Conservation (phyloP, 2,797 vertebrate genomes). For the Pelobates cultripes region DNA sequence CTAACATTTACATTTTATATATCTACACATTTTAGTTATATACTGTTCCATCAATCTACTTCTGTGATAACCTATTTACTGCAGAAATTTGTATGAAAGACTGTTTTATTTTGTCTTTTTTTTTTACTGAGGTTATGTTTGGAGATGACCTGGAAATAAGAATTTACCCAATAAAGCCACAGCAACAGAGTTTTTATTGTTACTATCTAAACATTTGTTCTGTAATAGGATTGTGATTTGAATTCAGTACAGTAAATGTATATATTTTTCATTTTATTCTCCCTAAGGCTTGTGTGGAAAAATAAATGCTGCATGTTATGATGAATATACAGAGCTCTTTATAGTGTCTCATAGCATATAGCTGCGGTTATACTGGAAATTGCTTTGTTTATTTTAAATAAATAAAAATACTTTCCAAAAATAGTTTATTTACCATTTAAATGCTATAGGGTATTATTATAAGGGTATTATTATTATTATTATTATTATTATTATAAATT, state of each 20-base stretch:
- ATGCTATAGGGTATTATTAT: too few relatives aligned
- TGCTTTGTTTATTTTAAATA: neutral
- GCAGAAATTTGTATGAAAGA: neutral
- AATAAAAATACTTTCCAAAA: neutral
- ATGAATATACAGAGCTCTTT: neutral
- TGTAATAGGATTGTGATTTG: slow-evolving; percentile 6
- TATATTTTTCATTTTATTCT: slow-evolving; percentile 2
- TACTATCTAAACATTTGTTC: neutral
- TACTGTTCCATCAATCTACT: neutral
- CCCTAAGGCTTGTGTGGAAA: neutral
- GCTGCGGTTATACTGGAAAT: neutral
- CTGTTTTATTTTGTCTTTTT: neutral
- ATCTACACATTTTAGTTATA: neutral
- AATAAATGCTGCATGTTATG: slow-evolving; percentile 8
- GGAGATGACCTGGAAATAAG: neutral
- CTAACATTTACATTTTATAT: neutral
- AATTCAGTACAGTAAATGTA: slow-evolving; percentile 1
- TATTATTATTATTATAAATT: too few relatives aligned
- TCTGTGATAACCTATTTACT: neutral
- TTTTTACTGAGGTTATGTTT: neutral
- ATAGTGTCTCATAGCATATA: neutral
- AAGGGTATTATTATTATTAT: too few relatives aligned
- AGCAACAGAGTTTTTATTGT: neutral
- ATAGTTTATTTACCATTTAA: too few relatives aligned
- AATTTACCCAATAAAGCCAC: neutral